A percentile compares a stretch with the other conserved stretches of the same genome.
phyloP scores from a whole-genome alignment of 2,797 vertebrate genomes.

The Amblyopsis hoosieri region DNA sequence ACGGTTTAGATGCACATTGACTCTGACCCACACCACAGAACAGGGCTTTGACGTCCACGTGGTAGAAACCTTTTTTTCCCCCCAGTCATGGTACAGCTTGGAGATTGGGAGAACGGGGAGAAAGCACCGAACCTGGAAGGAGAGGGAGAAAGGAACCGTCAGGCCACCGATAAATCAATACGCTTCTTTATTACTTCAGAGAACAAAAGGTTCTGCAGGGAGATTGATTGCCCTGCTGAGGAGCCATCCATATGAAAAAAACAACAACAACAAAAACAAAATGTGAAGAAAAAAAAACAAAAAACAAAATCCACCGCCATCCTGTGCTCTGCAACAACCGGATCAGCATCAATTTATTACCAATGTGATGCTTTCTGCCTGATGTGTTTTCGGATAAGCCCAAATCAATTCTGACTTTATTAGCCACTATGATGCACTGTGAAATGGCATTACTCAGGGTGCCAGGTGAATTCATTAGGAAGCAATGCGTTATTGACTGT shows the following conservation, averaged over 20 bases:
- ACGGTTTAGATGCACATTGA: too few species aligned
- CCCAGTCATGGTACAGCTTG: background rate
- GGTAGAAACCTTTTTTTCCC: too few species aligned
- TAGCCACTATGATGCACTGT: constrained; percentile 65
- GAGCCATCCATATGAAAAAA: constrained; percentile 45
- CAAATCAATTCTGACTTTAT: constrained; percentile 75
- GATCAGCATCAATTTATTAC: constrained; percentile 77
- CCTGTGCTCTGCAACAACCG: constrained; percentile 42
- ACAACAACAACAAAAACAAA: constrained; percentile 26
- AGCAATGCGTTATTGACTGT: constrained; percentile 37
- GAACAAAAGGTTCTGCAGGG: constrained; percentile 77
- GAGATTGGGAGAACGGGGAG: background rate
- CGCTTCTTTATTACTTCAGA: constrained; percentile 78
- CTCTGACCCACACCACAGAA: too few species aligned
- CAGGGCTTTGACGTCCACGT: too few species aligned
- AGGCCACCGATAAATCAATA: constrained; percentile 79
- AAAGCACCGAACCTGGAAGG: constrained; percentile 36
- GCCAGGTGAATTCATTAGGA: constrained; percentile 60
- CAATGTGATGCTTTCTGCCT: constrained; percentile 68
- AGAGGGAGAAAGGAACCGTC: constrained; percentile 73
- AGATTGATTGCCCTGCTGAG: constrained; percentile 69
- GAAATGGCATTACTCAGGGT: constrained; percentile 58
- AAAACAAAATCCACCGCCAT: constrained; percentile 63
- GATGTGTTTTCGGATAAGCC: constrained; percentile 70
- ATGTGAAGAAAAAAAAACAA: constrained; percentile 10